Evolutionary conservation across 2,113 vertebrate genomes (phyloP), one percentile per base, ranked within the genome.

Genomic region (Cnemophilus loriae): DNA sequence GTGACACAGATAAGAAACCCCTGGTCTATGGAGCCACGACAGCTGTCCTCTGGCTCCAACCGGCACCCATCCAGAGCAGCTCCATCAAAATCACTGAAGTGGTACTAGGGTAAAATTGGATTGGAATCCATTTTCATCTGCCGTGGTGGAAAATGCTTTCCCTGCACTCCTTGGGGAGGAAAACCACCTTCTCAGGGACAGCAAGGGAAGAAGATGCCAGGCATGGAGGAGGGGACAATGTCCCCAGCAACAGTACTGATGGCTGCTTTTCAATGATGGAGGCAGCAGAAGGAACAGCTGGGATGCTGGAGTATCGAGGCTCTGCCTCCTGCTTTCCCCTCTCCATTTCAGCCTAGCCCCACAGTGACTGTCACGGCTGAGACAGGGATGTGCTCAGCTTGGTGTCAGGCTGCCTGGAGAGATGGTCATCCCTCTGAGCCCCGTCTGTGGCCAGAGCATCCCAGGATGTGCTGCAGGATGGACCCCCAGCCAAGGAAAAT

Each of bases 1-100:
- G 95, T 97, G 96, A 94, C 95, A 97, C 79, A 92, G 95, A 94
- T 95, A 97, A 95, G 96, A 94, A 93, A 94, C 85, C 94, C 83
- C 86, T 92, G 86, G 85, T 97, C 95, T 97, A 42, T 60, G 65
- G 83, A 95, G 88, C 90, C 0, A 1, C 20, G 28, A 90, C 96
- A 97, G 96, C 96, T 96, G 96, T 96, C 96, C 95, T 88, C 92
- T 90, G 92, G 90, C 94, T 96, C 95, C 75, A 90, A 95, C 94
- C 90, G 3, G 94, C 90, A 94, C 75, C 90, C 94, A 90, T 73
- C 95, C 88, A 89, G 53, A 90, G 96, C 67, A 5, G 94, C 88
- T 95, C 96, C 95, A 96, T 94, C 96, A 96, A 93, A 95, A 94
- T 49, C 95, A 95, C 95, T 93, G 92, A 63, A 97, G 94, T 95